Percentiles rank a stretch among this genome's conserved stretches.
phyloP scores from a whole-genome alignment of 2,797 vertebrate species.

The Notamacropus eugenii region DNA sequence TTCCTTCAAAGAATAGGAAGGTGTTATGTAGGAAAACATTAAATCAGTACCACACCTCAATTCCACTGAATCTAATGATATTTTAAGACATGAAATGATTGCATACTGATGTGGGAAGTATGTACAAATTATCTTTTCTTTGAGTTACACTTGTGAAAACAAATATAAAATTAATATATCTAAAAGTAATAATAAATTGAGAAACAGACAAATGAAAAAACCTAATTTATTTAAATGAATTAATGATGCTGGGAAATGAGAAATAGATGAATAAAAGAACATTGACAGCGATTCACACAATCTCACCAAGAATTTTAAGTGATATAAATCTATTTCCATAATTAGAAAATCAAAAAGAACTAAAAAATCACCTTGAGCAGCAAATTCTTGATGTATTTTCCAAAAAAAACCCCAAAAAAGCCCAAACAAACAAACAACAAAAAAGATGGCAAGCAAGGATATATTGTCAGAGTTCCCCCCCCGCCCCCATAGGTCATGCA shows the following conservation, averaged over 20 bases:
- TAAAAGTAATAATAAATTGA: not conserved
- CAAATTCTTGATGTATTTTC: not conserved
- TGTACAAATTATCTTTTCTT: not conserved
- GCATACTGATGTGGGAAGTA: not conserved
- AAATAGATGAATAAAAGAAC: not conserved
- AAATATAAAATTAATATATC: not conserved
- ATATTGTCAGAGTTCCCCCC: slow-evolving; percentile 26
- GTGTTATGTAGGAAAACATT: not conserved
- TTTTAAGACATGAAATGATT: not conserved
- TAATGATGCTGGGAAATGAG: not conserved
- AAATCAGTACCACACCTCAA: not conserved
- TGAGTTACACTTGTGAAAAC: not conserved
- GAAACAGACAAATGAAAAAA: not conserved
- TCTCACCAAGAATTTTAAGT: not conserved
- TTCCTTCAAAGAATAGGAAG: not conserved
- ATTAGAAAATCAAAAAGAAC: not conserved
- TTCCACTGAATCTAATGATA: not conserved
- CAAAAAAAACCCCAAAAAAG: slow-evolving; percentile 5
- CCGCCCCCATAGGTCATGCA: slow-evolving; percentile 17
- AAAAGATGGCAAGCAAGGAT: slow-evolving; percentile 57
- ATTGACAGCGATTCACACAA: not conserved
- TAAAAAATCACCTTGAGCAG: too few relatives aligned
- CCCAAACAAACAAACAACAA: too few relatives aligned
- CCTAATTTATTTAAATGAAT: not conserved
- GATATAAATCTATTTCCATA: not conserved